Percentiles rank a stretch among this genome's conserved stretches.
phyloP scores from a whole-genome alignment of 1,140 invertebrate genomes.

The Heliconius eleuchia region DNA sequence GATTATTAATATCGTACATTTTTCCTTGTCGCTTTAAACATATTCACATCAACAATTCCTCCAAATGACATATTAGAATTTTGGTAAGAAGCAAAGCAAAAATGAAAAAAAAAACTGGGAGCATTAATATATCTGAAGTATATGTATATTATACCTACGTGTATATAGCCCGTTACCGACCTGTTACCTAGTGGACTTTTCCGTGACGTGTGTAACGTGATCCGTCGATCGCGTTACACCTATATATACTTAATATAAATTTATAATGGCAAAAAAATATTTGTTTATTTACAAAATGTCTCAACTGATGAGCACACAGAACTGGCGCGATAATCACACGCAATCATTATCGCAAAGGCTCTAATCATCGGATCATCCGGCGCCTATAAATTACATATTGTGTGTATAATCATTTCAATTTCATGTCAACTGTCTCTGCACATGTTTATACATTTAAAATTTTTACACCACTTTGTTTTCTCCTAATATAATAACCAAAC shows the following conservation, averaged over 20 bases:
- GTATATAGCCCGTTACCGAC: no score
- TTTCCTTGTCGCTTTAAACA: slow-evolving; percentile 17
- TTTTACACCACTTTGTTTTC: slow-evolving; percentile 1
- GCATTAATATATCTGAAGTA: not conserved
- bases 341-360: slow-evolving; percentile 4
- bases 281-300: slow-evolving; percentile 10
- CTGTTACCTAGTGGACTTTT: no score
- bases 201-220: no score
- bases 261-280: not conserved
- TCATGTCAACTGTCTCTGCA: slow-evolving; percentile 22
- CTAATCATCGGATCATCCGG: slow-evolving; percentile 18
- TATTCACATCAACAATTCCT: not conserved
- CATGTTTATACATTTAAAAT: slow-evolving; percentile 3
- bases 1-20: slow-evolving; percentile 33
- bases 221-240: no score
- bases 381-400: slow-evolving; percentile 11
- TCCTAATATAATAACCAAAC: not conserved
- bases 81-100: not conserved
- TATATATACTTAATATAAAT: not conserved
- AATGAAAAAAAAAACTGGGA: not conserved
- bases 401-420: slow-evolving; percentile 21
- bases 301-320: not conserved
- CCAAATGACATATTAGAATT: not conserved
- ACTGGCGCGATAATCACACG: not conserved
- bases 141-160: no score